These are phyloP conservation scores for Onychomys torridus DNA, from an alignment of 2,797 vertebrate genomes.

Conservation along the genomic window DNA sequence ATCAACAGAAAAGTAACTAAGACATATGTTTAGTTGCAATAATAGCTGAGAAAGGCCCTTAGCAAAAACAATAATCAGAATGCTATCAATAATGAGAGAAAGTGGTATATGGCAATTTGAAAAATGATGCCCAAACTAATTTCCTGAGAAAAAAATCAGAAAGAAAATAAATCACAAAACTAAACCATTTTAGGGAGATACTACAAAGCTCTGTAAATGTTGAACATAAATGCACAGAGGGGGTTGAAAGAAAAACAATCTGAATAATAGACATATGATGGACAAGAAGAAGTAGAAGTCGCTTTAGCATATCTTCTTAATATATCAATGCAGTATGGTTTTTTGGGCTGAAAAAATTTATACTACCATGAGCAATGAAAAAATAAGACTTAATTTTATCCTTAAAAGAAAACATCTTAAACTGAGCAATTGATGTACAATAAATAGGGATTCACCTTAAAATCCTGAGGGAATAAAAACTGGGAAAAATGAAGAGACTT, in stretches of 20 bases:
- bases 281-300: conserved; percentile 9
- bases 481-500: not conserved
- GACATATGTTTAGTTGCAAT: not conserved
- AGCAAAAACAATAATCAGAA: not conserved
- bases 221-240: not conserved
- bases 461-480: not conserved
- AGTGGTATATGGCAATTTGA: not conserved
- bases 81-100: not conserved
- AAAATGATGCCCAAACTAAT: not conserved
- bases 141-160: not conserved
- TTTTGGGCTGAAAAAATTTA: not conserved
- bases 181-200: not conserved
- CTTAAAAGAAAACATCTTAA: conserved; percentile 35
- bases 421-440: not conserved
- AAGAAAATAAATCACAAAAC: not conserved
- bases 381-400: conserved; percentile 23
- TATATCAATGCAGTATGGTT: not conserved
- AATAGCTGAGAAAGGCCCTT: not conserved
- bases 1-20: not conserved
- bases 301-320: not conserved
- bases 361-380: not conserved
- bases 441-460: not conserved
- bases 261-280: not conserved
- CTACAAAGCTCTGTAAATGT: not conserved
- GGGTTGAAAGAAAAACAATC: conserved; percentile 26